Evolutionary conservation across 2,113 vertebrate species (phyloP), one percentile per base, ranked within the genome.

Genomic region (Atrichornis clamosus): DNA sequence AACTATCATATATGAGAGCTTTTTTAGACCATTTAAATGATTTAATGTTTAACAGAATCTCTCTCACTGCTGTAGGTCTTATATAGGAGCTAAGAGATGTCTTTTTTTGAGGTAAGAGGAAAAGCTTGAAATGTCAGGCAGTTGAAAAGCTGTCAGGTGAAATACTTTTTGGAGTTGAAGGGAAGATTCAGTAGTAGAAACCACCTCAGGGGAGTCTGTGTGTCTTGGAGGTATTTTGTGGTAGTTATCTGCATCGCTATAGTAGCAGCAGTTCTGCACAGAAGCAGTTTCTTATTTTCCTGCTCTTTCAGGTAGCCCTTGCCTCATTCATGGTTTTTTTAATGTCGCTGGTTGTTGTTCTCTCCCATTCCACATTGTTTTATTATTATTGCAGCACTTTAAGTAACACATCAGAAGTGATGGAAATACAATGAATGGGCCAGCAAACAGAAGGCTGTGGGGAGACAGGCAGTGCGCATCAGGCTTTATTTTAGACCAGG

Each of bases 161-260:
- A 90, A 58, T 65, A 32, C 28, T 46, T 21, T 70, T 58, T 9
- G 41, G 65, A 92, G 47, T 15, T 60, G 47, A 78, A 89, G 47
- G 58, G 90, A 58, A 63, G 86, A 76, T 73, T 80, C 1, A 3
- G 20, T 60, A 62, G 32, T 32, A 77, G 63, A 89, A 89, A 24
- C 49, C 14, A 22, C 56, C 30, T 86, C 12, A 5, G 23, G 12
- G 28, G 49, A 84, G 17, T 42, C 35, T 79, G 1, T 72, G 28
- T 49, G 30, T 63, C 37, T 93, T 86, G 32, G 39, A 55, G 59
- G 12, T 35, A 17, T 27, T 73, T 84, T 89, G 19, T 75, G 70
- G 23, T 42, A 65, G 15, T 70, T 84, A 23, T 0, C 0, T 7
- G 33, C 23, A 63, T 27, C 17, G 20, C 63, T 55, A 14, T 0